Evolutionary conservation across 2,113 vertebrate genomes (phyloP), one percentile per base, ranked within the genome.

Genomic region (Phylloscopus whistleri): DNA sequence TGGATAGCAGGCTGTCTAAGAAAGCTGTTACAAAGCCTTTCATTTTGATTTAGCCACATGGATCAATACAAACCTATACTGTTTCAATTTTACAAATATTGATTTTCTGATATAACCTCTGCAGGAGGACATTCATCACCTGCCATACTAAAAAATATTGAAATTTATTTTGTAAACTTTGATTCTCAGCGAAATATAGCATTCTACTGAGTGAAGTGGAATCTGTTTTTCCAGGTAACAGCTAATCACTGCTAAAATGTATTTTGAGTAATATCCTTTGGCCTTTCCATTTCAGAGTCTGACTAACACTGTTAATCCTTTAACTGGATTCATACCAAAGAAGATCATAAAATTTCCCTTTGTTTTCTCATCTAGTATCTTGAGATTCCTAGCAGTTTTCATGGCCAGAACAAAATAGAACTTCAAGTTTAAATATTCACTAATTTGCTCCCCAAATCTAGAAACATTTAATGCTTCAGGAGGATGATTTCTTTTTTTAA

Each of bases 31-130:
- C 98, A 98, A 99, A 99, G 98, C 97, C 98, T 98, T 98, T 98
- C 97, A 75, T 99, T 99, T 98, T 99, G 99, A 99, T 99, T 99
- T 99, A 98, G 98, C 97, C 94, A 97, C 96, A 96, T 96, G 94
- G 99, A 99, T 99, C 99, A 99, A 99, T 99, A 99, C 93, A 95
- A 99, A 98, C 98, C 99, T 99, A 99, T 99, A 99, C 99, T 99
- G 99, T 99, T 99, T 99, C 99, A 99, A 99, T 99, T 99, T 99
- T 99, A 98, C 97, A 98, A 98, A 97, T 98, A 99, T 99, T 98
- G 99, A 99, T 99, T 99, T 99, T 99, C 97, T 98, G 98, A 98
- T 98, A 98, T 97, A 96, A 98, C 98, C 98, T 99, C 98, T 97
- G 98, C 97, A 98, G 96, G 94, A 97, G 97, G 97, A 98, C 98